Conservation (phyloP, 2,797 vertebrate species). For the Cephalopachus bancanus region DNA sequence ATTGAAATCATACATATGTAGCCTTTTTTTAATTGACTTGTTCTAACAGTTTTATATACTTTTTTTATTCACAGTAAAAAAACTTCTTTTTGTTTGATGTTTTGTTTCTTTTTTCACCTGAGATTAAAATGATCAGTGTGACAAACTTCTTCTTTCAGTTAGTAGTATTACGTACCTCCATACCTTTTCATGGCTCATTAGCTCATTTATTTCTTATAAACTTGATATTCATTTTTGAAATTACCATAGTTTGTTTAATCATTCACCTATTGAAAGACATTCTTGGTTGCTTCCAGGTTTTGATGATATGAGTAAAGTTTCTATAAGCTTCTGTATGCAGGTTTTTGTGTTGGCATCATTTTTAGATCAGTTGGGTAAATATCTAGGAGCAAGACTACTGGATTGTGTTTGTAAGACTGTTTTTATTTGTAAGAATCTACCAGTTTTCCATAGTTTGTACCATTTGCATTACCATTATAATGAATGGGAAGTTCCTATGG, state of each 20-base stretch:
- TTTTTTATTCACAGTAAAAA: no score
- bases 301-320: slow-evolving; percentile 50
- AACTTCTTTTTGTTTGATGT: not conserved
- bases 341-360: slow-evolving; percentile 60
- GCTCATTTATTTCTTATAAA: slow-evolving; percentile 31
- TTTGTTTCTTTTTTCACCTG: no score
- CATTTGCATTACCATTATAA: not conserved
- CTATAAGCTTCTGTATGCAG: slow-evolving; percentile 33
- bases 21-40: no score
- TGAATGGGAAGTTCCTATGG: not conserved
- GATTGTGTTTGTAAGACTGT: not conserved
- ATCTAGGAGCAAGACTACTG: not conserved
- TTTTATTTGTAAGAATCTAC: slow-evolving; percentile 59
- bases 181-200: slow-evolving; percentile 38
- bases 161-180: not conserved
- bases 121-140: no score
- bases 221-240: slow-evolving; percentile 48
- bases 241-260: slow-evolving; percentile 54
- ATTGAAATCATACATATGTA: slow-evolving; percentile 31
- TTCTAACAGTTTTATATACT: no score
- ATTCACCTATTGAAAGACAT: slow-evolving; percentile 45
- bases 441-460: not conserved
- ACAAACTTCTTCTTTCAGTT: slow-evolving; percentile 19
- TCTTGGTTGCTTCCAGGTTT: slow-evolving; percentile 52
- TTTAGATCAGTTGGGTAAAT: slow-evolving; percentile 51